Evolutionary conservation across 1,140 invertebrate genomes (phyloP).

Genomic region (Bombus impatiens): DNA sequence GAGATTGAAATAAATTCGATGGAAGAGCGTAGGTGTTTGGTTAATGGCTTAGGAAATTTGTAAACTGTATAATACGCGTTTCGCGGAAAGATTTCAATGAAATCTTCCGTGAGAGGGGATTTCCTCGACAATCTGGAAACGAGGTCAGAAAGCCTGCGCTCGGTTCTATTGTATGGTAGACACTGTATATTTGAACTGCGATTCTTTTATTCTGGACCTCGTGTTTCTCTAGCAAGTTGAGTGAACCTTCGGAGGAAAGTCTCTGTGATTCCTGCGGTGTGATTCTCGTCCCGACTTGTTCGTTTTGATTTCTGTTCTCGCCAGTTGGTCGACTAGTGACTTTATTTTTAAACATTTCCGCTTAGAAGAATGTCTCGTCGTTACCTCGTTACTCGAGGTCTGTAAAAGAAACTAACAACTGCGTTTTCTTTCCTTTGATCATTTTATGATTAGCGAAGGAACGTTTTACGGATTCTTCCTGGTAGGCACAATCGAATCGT

Average conservation of each 20-base stretch:
- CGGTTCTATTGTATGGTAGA: not conserved
- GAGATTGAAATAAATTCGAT: too few relatives aligned
- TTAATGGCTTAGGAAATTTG: too few relatives aligned
- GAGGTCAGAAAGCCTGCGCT: not conserved
- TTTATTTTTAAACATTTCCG: slow-evolving; percentile 7
- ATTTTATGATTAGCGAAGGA: not conserved
- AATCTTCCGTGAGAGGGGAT: not conserved
- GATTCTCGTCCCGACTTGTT: not conserved
- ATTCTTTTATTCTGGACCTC: not conserved
- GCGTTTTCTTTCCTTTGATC: not conserved
- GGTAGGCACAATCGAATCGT: not conserved
- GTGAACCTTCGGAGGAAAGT: not conserved
- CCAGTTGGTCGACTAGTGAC: not conserved
- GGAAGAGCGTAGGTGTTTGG: too few relatives aligned
- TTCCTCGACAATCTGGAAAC: not conserved
- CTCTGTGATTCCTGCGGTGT: not conserved
- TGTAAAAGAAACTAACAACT: not conserved
- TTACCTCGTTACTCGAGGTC: not conserved
- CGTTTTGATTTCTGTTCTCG: not conserved
- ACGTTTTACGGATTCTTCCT: not conserved
- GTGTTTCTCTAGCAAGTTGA: not conserved
- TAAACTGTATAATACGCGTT: not conserved
- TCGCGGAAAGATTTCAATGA: not conserved
- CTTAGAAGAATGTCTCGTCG: not conserved
- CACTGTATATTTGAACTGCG: not conserved